Evolutionary conservation across 2,888 invertebrate genomes (phyloP).

Genomic region (Pheosia gnoma): DNA sequence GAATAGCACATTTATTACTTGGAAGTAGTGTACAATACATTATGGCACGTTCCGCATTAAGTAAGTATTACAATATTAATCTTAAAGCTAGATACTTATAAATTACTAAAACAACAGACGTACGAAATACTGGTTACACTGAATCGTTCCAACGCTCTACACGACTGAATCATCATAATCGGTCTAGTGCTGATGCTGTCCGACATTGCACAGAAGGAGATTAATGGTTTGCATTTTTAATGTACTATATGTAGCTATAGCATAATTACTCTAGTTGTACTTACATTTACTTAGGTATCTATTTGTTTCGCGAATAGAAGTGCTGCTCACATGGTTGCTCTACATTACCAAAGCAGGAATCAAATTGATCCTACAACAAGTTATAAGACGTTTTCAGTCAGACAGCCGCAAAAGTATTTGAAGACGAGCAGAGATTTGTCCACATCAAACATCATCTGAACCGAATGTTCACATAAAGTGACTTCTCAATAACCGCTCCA

Average conservation of each 20-base stretch:
- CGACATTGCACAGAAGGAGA: not conserved
- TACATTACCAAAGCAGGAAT: not conserved
- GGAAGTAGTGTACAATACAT: conserved; percentile 62
- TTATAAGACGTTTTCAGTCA: not conserved
- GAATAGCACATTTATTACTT: conserved; percentile 56
- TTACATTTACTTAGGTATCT: no score
- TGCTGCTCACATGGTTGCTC: not conserved
- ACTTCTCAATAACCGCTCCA: not conserved
- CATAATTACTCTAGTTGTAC: no score
- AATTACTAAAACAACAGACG: conserved; percentile 52
- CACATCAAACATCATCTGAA: not conserved
- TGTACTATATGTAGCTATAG: not conserved
- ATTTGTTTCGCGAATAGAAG: not conserved
- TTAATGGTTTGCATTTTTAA: not conserved
- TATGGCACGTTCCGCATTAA: conserved; percentile 72
- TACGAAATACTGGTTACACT: conserved; percentile 68
- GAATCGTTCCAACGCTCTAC: conserved; percentile 31
- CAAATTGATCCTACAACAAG: not conserved
- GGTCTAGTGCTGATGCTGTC: not conserved
- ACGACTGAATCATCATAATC: conserved; percentile 3
- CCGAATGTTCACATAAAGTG: not conserved
- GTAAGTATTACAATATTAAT: conserved; percentile 35
- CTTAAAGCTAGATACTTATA: conserved; percentile 46
- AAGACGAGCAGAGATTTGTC: not conserved
- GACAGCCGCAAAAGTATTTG: not conserved